Evolutionary conservation across 1,140 invertebrate genomes (phyloP), one percentile per base, ranked within the genome.

Genomic region (Drosophila ananassae): DNA sequence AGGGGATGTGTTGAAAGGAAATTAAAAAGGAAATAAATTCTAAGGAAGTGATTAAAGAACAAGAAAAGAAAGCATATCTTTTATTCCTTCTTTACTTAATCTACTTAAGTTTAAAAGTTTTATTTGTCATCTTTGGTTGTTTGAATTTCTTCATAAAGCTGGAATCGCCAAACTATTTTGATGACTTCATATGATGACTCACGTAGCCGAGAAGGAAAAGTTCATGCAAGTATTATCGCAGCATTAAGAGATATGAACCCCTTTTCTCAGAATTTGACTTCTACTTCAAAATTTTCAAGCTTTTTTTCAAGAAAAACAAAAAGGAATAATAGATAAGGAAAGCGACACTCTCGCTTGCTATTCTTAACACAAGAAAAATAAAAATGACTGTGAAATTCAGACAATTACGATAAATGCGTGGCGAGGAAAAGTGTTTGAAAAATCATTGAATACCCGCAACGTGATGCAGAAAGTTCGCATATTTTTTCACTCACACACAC

Each of bases 381-480:
- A 21, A 30, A 46, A 57, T 24, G 30, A 56, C 52, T 57, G 51
- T 52, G 72, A 85, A 83, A 77, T 62, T 62, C 73, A 84, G 80
- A 83, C 80, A 83, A 84, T 84, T 73, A 76, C 81, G 73, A 84
- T 84, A 84, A 84, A 81, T 85, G 81, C 63, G 54, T 37, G 47
- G 47, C 30, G 39, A 13, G 71, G 17, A 8, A 61, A 73, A 44
- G 51, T 68, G 52, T 39, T 68, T 68, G 44, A 57, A 48, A 85
- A 84, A 84, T 84, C 81, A 84, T 81, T 84, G 82, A 87, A 87
- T 87, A 77, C 82, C 76, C 67, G 79, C 82, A 84, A 84, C 79
- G 81, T 77, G 77, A 75, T 75, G 63, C 74, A 75, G 44, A 62
- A 73, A 74, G 37, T 85, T 66, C 75, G 81, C 81, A 85, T 77